A percentile compares a stretch with the other conserved stretches of the same genome.
These are phyloP conservation scores for Papilio gigon DNA, from an alignment of 2,888 invertebrate species.

Conservation along the genomic window DNA sequence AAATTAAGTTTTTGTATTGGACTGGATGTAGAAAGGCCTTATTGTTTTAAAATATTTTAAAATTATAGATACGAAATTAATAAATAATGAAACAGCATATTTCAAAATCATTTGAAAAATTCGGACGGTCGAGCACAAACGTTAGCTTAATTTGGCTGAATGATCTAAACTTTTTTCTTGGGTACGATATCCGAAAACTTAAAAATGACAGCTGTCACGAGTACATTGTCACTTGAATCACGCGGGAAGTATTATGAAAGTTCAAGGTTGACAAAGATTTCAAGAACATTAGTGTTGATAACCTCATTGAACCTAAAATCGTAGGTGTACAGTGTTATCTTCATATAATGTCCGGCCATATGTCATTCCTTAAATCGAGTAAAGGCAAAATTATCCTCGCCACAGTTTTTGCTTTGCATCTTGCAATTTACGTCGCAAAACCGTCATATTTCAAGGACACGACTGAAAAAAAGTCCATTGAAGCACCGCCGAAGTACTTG, in stretches of 20 bases:
- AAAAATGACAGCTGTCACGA: not conserved
- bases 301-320: constrained; percentile 19
- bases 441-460: constrained; percentile 74
- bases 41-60: too few relatives aligned
- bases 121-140: too few relatives aligned
- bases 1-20: too few relatives aligned
- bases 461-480: constrained; percentile 51
- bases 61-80: too few relatives aligned
- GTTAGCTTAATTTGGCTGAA: not conserved
- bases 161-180: not conserved
- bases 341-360: constrained; percentile 58
- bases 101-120: too few relatives aligned
- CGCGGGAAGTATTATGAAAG: constrained; percentile 17
- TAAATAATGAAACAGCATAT: not conserved
- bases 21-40: too few relatives aligned
- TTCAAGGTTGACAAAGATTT: constrained; percentile 29
- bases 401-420: constrained; percentile 69
- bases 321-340: constrained; percentile 7
- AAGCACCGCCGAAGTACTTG: constrained; percentile 68
- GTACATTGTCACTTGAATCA: not conserved
- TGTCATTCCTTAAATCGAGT: constrained; percentile 70
- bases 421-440: constrained; percentile 71
- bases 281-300: constrained; percentile 19
- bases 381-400: constrained; percentile 72
- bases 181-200: not conserved